Evolutionary conservation across 2,113 vertebrate species (phyloP), one percentile per base, ranked within the genome.

Genomic region (Pycnonotus jocosus): DNA sequence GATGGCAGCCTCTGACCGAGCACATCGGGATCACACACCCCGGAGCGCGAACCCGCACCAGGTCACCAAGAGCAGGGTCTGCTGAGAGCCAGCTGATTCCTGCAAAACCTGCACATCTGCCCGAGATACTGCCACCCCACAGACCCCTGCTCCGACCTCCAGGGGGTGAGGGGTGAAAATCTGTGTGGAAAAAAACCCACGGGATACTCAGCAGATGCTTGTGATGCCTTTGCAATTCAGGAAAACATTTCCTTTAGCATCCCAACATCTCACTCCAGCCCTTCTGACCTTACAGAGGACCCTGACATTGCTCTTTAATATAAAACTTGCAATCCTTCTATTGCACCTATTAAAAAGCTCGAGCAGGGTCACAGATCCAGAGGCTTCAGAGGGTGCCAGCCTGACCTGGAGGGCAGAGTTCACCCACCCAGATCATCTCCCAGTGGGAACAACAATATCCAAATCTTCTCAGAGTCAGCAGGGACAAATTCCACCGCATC

Each of bases 1-100:
- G 97, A 61, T 86, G 95, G 95, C 89, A 91, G 91, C 88, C 65
- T 90, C 51, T 0, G 3, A 47, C 88, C 13, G 6, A 87, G 70
- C 17, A 2, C 79, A 4, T 1, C 1, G 27, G 30, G 25, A 56
- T 11, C 5, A 0, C 0, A 0, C 0, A 3, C 2, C 2, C 4
- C 15, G 11, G 42, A 66, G 44, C 68, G 37, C 0, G 0, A 57
- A 84, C 25, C 18, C 5, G 0, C 0, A 1, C n/a, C 31, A 4
- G 61, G 44, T 48, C 71, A 47, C 17, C 54, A 4, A 7, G 31
- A 11, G 65, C 58, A n/a, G 47, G n/a, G 37, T 23, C 48, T 27
- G 45, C 4, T 2, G 48, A 37, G 13, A 61, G 62, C 57, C 10
- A 6, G 18, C 64, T 23, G 31, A 9, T 31, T 76, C 85, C 92